These are phyloP conservation scores for Eurytoma californica DNA, from an alignment of 2,888 invertebrate species.

Conservation along the genomic window DNA sequence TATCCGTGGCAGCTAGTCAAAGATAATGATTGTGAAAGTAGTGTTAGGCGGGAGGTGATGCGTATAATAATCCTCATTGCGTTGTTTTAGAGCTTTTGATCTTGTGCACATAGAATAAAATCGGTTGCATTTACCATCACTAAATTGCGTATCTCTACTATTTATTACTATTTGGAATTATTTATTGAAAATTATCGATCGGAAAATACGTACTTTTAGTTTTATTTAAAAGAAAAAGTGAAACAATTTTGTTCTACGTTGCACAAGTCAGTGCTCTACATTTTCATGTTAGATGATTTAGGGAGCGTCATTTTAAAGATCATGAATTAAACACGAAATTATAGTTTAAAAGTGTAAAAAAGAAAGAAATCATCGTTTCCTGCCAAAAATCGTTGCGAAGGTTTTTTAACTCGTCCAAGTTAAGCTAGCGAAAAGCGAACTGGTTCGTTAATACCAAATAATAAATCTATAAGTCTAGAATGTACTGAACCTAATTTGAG, in stretches of 20 bases:
- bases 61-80: conserved; percentile 43
- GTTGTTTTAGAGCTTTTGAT: conserved; percentile 42
- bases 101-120: conserved; percentile 25
- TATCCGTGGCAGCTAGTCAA: conserved; percentile 64
- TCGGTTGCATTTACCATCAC: neutral
- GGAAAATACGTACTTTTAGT: neutral
- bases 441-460: conserved; percentile 52
- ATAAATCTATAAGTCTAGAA: conserved; percentile 45
- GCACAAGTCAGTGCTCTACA: conserved; percentile 14
- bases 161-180: too few relatives aligned
- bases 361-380: conserved; percentile 44
- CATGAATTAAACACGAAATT: conserved; percentile 24
- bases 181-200: too few relatives aligned
- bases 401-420: conserved; percentile 50
- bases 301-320: conserved; percentile 1
- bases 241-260: conserved; percentile 31
- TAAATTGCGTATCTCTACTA: too few relatives aligned
- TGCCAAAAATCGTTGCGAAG: conserved; percentile 49
- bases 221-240: conserved; percentile 8
- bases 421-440: conserved; percentile 40
- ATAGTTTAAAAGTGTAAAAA: conserved; percentile 28
- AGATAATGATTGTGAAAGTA: conserved; percentile 33
- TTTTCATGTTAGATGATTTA: conserved; percentile 32
- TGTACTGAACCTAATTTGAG: conserved; percentile 48
- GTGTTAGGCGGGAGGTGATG: conserved; percentile 40